Evolutionary conservation across 37 sponge, comb jelly and placozoan genomes (phyloP).

Genomic region (Bolinopsis microptera): DNA sequence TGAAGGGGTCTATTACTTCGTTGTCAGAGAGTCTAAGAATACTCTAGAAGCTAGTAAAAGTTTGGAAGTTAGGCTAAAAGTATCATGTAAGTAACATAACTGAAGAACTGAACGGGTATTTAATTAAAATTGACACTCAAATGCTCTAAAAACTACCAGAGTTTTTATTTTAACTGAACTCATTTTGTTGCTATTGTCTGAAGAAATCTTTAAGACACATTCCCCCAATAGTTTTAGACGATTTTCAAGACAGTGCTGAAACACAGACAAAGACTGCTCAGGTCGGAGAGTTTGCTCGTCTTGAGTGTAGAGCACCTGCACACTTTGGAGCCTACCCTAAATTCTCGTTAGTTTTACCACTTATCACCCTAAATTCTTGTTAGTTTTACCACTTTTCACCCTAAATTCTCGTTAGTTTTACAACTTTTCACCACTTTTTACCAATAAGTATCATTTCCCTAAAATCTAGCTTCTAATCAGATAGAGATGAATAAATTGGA

Average conservation of each 20-base stretch:
- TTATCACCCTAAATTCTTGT: constrained; percentile 15
- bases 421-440: not conserved
- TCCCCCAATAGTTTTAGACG: constrained; percentile 21
- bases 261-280: not conserved
- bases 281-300: constrained; percentile 4
- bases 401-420: constrained; percentile 24
- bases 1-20: not conserved
- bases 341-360: constrained; percentile 1
- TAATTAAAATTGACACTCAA: no score
- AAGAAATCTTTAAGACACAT: no score
- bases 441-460: no score
- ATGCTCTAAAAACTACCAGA: no score
- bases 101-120: no score
- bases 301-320: not conserved
- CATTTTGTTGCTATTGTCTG: no score
- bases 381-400: not conserved
- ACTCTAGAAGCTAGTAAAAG: constrained; percentile 1
- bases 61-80: not conserved
- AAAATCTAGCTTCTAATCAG: no score
- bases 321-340: constrained; percentile 35
- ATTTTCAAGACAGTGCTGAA: no score
- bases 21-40: not conserved
- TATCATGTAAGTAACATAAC: constrained; percentile 4
- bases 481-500: no score
- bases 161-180: no score